Base-by-base conservation (phyloP, 2,888 invertebrate species). In the Cantharis nigra region DNA sequence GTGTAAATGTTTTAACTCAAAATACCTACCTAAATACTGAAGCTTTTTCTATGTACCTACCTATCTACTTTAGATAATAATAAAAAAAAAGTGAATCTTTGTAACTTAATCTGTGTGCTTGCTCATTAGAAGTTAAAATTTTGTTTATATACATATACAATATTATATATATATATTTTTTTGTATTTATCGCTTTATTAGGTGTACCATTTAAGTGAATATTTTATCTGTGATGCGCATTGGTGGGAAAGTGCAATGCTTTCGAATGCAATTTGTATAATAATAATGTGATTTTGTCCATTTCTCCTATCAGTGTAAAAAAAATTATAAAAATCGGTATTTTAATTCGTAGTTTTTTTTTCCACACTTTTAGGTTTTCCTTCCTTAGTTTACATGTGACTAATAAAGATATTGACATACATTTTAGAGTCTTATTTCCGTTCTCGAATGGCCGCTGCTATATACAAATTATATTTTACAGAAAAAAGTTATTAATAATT, bases 201-300 rank as follows among this genome's bases (percentile, higher is more conserved):
- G 70, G 77, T 79, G 75, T 76, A 79, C 74, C 70, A 72, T 30
- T 33, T 78, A 78, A 75, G 75, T 78, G 78, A 73, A 78, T 78
- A 79, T 76, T 67, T 86, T 87, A 86, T 87, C 87, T 88, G 88
- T 88, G 88, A 88, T 88, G 86, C 85, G 85, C 84, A 85, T 84
- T 85, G 84, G 84, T 85, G 87, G 88, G 86, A 87, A 87, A 87
- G 88, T 88, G 88, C 88, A 88, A 88, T 88, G 87, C 87, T 88
- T 88, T 86, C 83, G 84, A 67, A 81, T 81, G 80, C 79, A 81
- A 80, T 81, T 49, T 81, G 79, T 81, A 79, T 83, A 84, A 82
- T 49, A 81, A 87, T 84, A 86, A 87, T 87, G 87, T 88, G 87
- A 87, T 88, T 87, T 87, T 86, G 86, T 87, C 86, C 83, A 86